Conservation (phyloP, 2,113 vertebrate genomes). For the Daphoenositta chrysoptera region DNA sequence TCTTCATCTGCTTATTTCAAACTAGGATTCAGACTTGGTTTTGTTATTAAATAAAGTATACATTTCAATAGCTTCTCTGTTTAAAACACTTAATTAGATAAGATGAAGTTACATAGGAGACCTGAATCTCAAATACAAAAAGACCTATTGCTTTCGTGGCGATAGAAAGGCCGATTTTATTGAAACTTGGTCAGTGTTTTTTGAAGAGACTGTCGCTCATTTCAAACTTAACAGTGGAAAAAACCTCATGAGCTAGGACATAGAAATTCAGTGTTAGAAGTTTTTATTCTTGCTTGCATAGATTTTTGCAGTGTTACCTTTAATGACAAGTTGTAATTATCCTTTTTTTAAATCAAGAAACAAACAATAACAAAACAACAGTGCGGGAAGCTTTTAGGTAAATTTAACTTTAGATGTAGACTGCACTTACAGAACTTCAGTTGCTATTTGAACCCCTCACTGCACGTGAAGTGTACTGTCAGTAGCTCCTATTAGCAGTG, state of each 20-base stretch:
- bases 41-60: background rate
- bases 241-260: background rate
- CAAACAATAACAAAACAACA: background rate
- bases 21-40: background rate
- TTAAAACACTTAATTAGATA: background rate
- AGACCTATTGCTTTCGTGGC: background rate
- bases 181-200: background rate
- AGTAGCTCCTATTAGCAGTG: background rate
- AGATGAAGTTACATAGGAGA: background rate
- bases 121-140: background rate
- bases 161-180: background rate
- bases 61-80: background rate
- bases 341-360: background rate
- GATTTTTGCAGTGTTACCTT: background rate
- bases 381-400: background rate
- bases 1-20: background rate
- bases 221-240: background rate
- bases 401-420: background rate
- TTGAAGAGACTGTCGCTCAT: background rate
- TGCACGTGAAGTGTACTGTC: background rate
- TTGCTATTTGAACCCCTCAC: background rate
- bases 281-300: background rate
- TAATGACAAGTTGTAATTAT: background rate
- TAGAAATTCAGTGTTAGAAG: background rate
- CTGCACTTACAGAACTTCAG: background rate